phyloP scores from a whole-genome alignment of 2,113 vertebrate genomes.

The Rostratula benghalensis region DNA sequence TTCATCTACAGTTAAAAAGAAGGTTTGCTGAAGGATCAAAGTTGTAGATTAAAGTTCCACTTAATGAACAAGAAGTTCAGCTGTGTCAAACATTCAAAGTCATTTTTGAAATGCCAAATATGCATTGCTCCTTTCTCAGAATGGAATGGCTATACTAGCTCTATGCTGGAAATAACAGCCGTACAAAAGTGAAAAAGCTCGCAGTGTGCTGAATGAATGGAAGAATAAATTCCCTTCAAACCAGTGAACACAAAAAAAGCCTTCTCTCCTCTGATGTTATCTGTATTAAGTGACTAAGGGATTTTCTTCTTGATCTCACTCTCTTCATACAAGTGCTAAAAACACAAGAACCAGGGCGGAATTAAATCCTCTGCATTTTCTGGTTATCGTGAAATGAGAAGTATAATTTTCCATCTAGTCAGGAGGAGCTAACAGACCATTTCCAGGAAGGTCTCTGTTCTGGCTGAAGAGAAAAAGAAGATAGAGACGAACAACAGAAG shows the following conservation, averaged over 20 bases:
- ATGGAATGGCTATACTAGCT: not conserved
- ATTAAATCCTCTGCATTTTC: slow-evolving; percentile 31
- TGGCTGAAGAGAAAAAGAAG: slow-evolving; percentile 35
- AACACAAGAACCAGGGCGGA: not conserved
- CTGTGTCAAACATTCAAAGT: slow-evolving; percentile 38
- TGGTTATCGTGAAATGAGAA: not conserved
- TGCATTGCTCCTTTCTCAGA: not conserved
- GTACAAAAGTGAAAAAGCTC: not conserved
- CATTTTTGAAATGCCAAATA: slow-evolving; percentile 32
- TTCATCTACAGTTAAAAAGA: not conserved
- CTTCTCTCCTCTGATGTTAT: slow-evolving; percentile 4
- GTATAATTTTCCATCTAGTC: not conserved
- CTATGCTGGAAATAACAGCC: not conserved
- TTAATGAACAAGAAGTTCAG: slow-evolving; percentile 49
- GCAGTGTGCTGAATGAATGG: not conserved
- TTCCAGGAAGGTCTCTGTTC: not conserved
- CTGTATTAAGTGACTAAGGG: slow-evolving; percentile 3
- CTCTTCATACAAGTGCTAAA: slow-evolving; percentile 28
- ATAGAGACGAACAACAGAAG: slow-evolving; percentile 33
- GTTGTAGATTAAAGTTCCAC: slow-evolving; percentile 12
- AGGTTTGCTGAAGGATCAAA: slow-evolving; percentile 19
- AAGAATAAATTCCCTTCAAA: slow-evolving; percentile 43
- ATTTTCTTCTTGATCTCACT: slow-evolving; percentile 38
- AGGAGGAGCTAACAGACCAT: slow-evolving; percentile 11
- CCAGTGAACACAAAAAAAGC: not conserved